A percentile compares a stretch with the other conserved stretches of the same genome.
phyloP scores from a whole-genome alignment of 2,888 invertebrate genomes.

The Oegoconia quadripuncta region DNA sequence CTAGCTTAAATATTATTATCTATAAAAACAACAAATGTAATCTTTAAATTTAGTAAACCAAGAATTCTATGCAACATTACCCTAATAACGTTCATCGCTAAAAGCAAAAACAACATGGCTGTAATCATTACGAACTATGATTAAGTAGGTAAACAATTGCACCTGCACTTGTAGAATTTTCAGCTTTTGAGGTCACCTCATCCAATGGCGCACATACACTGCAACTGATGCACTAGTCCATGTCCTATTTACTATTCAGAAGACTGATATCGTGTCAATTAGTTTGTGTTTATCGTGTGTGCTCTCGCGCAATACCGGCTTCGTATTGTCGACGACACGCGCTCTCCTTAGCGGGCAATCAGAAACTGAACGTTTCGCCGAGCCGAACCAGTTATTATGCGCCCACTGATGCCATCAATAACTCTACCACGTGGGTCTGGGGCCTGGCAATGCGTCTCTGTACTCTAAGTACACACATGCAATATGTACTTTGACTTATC shows the following conservation, averaged over 20 bases:
- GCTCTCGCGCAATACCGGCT: constrained; percentile 58
- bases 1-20: neutral
- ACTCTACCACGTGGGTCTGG: constrained; percentile 68
- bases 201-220: constrained; percentile 53
- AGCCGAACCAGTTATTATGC: constrained; percentile 74
- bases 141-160: constrained; percentile 57
- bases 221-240: constrained; percentile 47
- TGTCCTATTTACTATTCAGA: constrained; percentile 20
- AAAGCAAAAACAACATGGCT: constrained; percentile 34
- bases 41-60: neutral
- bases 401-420: constrained; percentile 71
- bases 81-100: constrained; percentile 4
- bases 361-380: constrained; percentile 65
- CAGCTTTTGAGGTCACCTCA: constrained; percentile 49
- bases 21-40: neutral
- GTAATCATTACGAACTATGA: constrained; percentile 22
- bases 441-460: too few species aligned
- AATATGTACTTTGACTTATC: constrained; percentile 60
- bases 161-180: constrained; percentile 62
- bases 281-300: constrained; percentile 49
- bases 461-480: constrained; percentile 33
- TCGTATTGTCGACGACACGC: constrained; percentile 52
- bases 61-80: neutral
- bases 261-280: constrained; percentile 38
- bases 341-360: constrained; percentile 62